Conservation (phyloP, 1,140 invertebrate genomes). For the Drosophila sulfurigaster region DNA sequence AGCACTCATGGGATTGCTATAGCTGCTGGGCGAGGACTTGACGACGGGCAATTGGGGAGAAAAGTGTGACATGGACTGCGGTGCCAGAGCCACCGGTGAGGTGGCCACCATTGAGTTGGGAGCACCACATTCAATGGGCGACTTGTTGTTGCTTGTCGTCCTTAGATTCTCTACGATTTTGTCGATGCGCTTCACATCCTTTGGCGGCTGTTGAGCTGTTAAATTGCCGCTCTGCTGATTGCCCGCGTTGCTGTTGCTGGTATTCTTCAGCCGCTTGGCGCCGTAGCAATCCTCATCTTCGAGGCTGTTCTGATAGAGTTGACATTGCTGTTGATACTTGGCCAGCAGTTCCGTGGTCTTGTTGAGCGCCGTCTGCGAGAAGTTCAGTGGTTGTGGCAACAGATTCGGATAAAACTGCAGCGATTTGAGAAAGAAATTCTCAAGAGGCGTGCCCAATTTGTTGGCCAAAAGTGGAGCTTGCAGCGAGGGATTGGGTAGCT, state of each 20-base stretch:
- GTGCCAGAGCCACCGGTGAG: conserved; percentile 57
- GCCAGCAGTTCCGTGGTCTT: conserved; percentile 79
- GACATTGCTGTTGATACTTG: conserved; percentile 84
- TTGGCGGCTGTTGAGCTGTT: conserved; percentile 52
- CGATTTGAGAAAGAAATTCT: conserved; percentile 81
- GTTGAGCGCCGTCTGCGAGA: conserved; percentile 81
- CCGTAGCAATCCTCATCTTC: conserved; percentile 68
- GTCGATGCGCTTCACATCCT: conserved; percentile 78
- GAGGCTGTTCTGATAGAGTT: conserved; percentile 71
- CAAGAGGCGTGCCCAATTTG: conserved; percentile 76
- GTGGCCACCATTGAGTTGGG: conserved; percentile 60
- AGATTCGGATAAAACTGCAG: conserved; percentile 83
- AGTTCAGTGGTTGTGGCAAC: conserved; percentile 80
- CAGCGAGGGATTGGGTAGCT: conserved; percentile 52
- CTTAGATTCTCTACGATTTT: conserved; percentile 75
- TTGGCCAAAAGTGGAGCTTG: conserved; percentile 60
- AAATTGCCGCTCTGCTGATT: conserved; percentile 5
- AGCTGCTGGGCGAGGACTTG: conserved; percentile 65
- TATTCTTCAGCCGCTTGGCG: conserved; percentile 59
- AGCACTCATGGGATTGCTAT: conserved; percentile 33
- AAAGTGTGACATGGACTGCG: conserved; percentile 63
- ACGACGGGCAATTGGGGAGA: conserved; percentile 68
- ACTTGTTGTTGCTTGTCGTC: conserved; percentile 52
- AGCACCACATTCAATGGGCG: conserved; percentile 54
- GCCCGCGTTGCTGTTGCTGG: background rate